A percentile compares a stretch with the other conserved stretches of the same genome.
These are phyloP conservation scores for Mycteria americana DNA, from an alignment of 2,797 vertebrate genomes.

Conservation along the genomic window DNA sequence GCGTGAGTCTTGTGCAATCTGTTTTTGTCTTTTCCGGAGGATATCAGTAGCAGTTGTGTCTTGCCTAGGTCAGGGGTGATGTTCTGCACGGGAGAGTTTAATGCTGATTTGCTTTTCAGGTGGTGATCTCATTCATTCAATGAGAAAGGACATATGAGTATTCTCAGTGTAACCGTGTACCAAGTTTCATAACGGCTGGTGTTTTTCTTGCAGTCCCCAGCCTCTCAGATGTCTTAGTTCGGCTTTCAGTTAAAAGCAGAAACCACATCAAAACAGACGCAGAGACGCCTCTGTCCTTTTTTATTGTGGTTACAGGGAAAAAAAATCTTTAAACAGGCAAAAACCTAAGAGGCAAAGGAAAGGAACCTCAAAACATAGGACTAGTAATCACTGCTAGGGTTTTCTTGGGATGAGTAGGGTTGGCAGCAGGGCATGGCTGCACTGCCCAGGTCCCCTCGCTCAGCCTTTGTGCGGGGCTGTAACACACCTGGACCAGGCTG, in stretches of 20 bases:
- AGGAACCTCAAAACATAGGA: not conserved
- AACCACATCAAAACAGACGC: not conserved
- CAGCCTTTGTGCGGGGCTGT: not conserved
- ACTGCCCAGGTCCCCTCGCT: rapidly evolving
- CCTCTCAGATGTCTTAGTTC: not conserved
- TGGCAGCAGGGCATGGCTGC: not conserved
- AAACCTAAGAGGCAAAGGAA: not conserved
- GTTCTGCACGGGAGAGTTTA: not conserved
- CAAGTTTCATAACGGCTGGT: not conserved
- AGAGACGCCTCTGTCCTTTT: not conserved
- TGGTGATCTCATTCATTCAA: not conserved
- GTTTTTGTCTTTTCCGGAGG: not conserved
- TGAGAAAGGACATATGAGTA: not conserved
- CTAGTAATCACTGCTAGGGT: no score
- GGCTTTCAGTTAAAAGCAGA: not conserved
- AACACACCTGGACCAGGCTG: not conserved
- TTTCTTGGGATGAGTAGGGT: not conserved
- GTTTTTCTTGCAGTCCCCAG: not conserved
- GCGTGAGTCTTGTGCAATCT: not conserved
- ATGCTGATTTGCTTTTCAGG: not conserved
- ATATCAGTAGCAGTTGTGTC: not conserved
- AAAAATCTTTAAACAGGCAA: not conserved
- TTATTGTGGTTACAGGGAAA: not conserved
- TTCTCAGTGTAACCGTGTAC: rapidly evolving
- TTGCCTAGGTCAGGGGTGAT: not conserved